phyloP scores from a whole-genome alignment of 2,797 vertebrate species.

The Dipus sagitta region DNA sequence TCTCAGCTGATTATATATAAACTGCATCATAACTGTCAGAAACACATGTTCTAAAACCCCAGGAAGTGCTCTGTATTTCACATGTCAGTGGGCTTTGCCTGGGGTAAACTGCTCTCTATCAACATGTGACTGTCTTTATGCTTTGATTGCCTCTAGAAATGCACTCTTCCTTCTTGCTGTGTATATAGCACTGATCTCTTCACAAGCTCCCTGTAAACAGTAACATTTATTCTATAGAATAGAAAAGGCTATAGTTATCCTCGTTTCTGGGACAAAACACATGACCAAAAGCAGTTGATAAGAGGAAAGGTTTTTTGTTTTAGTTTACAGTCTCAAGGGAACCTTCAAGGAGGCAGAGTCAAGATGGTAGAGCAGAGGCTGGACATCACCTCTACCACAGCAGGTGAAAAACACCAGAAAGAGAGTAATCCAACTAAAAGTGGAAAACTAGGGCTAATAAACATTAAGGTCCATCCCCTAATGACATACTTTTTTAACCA shows the following conservation, averaged over 20 bases:
- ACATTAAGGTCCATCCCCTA: no score
- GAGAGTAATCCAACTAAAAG: no score
- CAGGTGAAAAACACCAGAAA: no score
- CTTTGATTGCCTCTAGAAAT: neutral
- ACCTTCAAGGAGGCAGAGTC: no score
- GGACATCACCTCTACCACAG: no score
- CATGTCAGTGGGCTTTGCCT: slow-evolving; percentile 51
- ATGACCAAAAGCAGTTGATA: no score
- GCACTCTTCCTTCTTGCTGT: neutral
- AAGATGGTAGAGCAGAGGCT: no score
- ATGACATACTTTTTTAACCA: no score
- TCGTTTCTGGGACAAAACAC: no score
- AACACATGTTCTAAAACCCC: slow-evolving; percentile 35
- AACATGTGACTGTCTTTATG: slow-evolving; percentile 47
- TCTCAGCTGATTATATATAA: slow-evolving; percentile 67
- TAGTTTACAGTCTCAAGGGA: no score
- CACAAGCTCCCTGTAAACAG: neutral
- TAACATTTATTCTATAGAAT: neutral
- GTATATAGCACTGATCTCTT: neutral
- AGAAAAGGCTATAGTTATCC: neutral
- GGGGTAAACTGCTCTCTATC: slow-evolving; percentile 30
- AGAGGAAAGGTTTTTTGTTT: no score
- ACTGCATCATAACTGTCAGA: slow-evolving; percentile 15
- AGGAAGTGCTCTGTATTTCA: slow-evolving; percentile 53
- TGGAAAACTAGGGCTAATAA: no score